Evolutionary conservation across 2,113 vertebrate species (phyloP).

Genomic region (Phainopepla nitens): DNA sequence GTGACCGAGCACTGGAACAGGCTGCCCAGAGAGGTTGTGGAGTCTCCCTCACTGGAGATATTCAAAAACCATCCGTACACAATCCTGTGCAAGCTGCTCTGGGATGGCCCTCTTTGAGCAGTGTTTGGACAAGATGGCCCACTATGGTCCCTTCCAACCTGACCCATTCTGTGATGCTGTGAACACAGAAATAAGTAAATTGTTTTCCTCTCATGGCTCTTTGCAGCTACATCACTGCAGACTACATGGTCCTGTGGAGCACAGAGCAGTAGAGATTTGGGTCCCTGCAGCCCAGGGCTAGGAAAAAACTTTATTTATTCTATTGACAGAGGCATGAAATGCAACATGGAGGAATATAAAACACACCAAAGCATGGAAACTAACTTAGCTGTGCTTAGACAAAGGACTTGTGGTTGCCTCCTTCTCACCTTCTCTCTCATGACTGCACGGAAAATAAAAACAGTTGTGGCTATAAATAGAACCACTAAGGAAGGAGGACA

Average conservation of each 20-base stretch:
- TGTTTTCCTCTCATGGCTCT: background rate
- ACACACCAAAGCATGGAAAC: background rate
- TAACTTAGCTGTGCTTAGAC: background rate
- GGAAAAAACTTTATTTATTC: background rate
- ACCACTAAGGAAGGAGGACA: background rate
- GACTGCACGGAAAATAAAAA: conserved; percentile 9
- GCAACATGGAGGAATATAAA: background rate
- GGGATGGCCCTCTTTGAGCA: background rate
- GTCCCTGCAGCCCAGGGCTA: background rate
- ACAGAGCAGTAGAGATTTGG: background rate
- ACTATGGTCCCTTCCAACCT: background rate
- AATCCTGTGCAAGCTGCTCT: background rate
- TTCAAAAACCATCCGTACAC: rapidly evolving
- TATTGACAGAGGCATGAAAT: background rate
- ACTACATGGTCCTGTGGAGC: background rate
- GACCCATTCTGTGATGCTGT: background rate
- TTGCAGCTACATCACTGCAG: background rate
- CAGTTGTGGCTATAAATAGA: conserved; percentile 43
- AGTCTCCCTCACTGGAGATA: background rate
- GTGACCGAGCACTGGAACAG: background rate
- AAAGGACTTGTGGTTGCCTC: background rate
- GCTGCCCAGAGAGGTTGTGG: background rate
- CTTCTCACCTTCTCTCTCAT: background rate
- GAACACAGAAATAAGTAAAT: background rate
- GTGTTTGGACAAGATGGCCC: background rate